Evolutionary conservation across 2,888 invertebrate species (phyloP), one percentile per base, ranked within the genome.

Genomic region (Trissoscelio sp.): DNA sequence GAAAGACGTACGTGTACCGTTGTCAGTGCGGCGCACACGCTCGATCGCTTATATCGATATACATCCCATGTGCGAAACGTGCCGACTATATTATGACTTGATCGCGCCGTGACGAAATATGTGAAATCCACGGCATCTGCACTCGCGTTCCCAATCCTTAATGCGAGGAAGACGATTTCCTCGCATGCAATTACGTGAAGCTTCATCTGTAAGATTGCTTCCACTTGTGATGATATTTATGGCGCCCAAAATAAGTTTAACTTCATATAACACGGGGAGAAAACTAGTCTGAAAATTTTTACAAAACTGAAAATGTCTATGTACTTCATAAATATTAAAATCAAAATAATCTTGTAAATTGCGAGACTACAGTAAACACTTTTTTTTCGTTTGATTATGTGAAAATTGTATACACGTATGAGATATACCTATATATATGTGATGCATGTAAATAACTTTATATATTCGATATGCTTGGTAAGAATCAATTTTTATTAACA

Each of bases 81-180:
- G 55, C 62, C 44, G 57, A 55, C 64, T 46, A 11, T 16, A 46
- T 75, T 67, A 51, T 48, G 22, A 60, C 28, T 75, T 7, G 39
- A 66, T 57, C 57, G 46, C 55, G 28, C 18, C 66, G 60, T 75
- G 66, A 75, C 75, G 75, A 75, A 75, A 75, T 58, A 51, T 48
- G 74, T 24, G 73, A 51, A 62, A 62, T 58, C 48, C 42, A 14
- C 48, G 48, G 48, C 42, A 51, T 51, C 22, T 64, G 48, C 37
- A 20, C 5, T 9, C 34, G 34, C 34, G 34, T 39, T 12, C 39
- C 14, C 12, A 3, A 37, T 48, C 46, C 46, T 48, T 62, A 31
- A 66, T 42, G 53, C 39, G 42, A 20, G 14, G 18, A 46, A 12
- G 46, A 44, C 16, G 31, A 37, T 48, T 48, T 64, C 37, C n/a